Evolutionary conservation across 2,797 vertebrate species (phyloP).

Genomic region (Falco concolor): DNA sequence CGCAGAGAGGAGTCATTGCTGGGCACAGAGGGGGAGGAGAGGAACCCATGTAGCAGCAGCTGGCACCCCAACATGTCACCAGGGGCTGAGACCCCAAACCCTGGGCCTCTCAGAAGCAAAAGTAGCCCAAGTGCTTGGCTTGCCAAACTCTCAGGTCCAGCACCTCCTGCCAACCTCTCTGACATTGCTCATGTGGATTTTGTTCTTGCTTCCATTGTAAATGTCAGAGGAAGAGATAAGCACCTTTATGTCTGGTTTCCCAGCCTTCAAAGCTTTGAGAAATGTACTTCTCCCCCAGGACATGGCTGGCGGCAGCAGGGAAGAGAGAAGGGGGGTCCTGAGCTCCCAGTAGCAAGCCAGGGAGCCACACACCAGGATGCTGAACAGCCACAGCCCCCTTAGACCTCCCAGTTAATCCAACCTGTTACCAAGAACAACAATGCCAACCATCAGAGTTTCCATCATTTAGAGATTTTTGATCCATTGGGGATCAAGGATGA

Average conservation of each 20-base stretch:
- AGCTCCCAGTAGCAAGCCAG: neutral
- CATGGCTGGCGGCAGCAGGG: neutral
- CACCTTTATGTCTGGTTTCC: neutral
- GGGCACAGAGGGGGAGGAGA: neutral
- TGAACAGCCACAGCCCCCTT: neutral
- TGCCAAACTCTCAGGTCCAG: neutral
- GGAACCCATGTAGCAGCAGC: neutral
- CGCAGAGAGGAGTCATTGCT: rapidly evolving
- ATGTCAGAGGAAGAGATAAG: neutral
- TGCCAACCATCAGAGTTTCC: neutral
- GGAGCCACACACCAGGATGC: rapidly evolving
- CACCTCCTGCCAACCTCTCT: neutral
- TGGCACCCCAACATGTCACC: neutral
- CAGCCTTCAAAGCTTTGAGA: neutral
- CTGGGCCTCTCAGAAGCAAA: neutral
- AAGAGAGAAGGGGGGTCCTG: neutral
- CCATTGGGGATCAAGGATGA: neutral
- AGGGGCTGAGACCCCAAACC: neutral
- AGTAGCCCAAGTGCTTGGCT: neutral
- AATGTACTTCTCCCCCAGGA: neutral
- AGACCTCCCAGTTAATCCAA: neutral
- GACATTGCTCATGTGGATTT: neutral
- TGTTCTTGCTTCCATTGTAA: neutral
- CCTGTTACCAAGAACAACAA: neutral
- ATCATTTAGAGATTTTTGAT: neutral